Base-by-base conservation (phyloP, 2,888 invertebrate species). In the Agonopterix heracliana region DNA sequence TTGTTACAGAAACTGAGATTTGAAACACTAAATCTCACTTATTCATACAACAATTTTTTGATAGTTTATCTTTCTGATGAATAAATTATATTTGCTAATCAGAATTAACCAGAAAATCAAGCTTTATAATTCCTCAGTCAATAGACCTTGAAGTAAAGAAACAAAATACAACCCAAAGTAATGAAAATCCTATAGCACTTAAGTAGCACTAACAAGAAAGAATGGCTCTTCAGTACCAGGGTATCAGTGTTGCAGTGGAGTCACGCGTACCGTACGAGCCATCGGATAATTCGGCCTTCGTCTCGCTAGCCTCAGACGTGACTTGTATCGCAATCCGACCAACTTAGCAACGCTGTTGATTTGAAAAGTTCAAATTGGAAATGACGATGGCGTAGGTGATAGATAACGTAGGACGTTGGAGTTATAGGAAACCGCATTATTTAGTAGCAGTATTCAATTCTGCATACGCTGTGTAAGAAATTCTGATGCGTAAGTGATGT, bases 271-370 rank as follows among this genome's bases (percentile, higher is more conserved):
- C 52, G 56, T 54, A 55, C 59, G 53, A 65, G 56, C 59, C 54
- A 54, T 47, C 54, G 68, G 61, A 61, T 68, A 69, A 70, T 71
- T 71, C 56, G 60, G 56, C 61, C 52, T 26, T 46, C 55, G 54
- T 60, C 63, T 61, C 66, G 50, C 57, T 58, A 59, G 65, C 46
- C 51, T 46, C 55, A 59, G 61, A 76, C 76, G 77, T 75, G 75
- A 74, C 70, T 64, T 66, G 72, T 69, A 63, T 73, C 48, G 50
- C 56, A 68, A 76, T 38, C 63, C 55, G 54, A 36, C 52, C 51
- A 55, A 57, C 61, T 65, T 73, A 62, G 63, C 57, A 57, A 61
- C 55, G 56, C 59, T 64, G 68, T 66, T 71, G 65, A 66, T 66
- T 62, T 57, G 57, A 56, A 57, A 56, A 59, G 55, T 62, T 54